Evolutionary conservation across 37 sponge, comb jelly and placozoan genomes (phyloP).

Genomic region (Aphrocallistes beatrix): DNA sequence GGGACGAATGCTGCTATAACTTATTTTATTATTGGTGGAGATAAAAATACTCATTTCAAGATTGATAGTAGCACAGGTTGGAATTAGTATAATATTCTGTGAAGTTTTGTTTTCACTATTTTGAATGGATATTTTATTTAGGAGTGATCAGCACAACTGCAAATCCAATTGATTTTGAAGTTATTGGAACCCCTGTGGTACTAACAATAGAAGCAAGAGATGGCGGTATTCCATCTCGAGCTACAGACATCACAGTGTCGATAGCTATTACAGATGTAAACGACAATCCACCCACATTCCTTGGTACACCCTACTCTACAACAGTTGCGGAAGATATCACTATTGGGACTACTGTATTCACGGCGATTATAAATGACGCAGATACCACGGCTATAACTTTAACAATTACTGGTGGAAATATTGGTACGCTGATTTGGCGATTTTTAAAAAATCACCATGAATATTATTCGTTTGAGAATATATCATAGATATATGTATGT

Average conservation of each 20-base stretch:
- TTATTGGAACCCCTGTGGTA: background rate
- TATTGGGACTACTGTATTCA: background rate
- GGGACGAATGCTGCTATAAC: conserved; percentile 35
- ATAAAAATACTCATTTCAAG: background rate
- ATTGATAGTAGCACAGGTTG: background rate
- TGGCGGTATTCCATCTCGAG: background rate
- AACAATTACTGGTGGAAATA: background rate
- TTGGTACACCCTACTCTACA: background rate
- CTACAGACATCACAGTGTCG: background rate
- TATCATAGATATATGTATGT: too few relatives aligned
- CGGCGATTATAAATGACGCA: background rate
- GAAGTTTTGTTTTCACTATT: too few relatives aligned
- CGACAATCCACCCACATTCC: conserved; percentile 1
- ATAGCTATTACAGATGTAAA: background rate
- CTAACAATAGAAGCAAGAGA: conserved; percentile 7
- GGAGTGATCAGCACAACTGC: background rate
- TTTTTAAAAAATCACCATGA: too few relatives aligned
- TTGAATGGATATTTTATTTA: background rate
- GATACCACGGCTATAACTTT: background rate
- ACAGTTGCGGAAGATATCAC: background rate
- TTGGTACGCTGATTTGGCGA: too few relatives aligned
- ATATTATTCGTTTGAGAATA: too few relatives aligned
- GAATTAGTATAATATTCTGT: too few relatives aligned
- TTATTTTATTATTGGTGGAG: conserved; percentile 24
- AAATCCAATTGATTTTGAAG: background rate